Base-by-base conservation (phyloP, 2,888 invertebrate species). In the Ormia ochracea region DNA sequence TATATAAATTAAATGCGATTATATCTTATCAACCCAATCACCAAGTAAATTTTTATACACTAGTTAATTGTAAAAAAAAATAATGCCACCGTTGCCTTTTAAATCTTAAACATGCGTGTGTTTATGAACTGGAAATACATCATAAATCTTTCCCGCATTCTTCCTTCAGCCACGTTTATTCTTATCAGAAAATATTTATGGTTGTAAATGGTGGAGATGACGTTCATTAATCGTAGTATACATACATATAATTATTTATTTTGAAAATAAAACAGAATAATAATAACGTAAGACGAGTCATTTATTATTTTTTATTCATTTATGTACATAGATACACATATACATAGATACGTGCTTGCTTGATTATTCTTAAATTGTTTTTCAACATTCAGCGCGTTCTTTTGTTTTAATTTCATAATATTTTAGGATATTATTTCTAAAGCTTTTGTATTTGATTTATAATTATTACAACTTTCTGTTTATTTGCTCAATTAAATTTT, bases 1-100 rank as follows among this genome's bases (percentile, higher is more conserved):
- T 77, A 70, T 59, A 43, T 54, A 36, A 61, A 74, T 43, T 36
- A 61, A 54, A 52, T 21, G 21, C 43, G 14, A 63, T 63, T 63
- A 26, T 26, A 14, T 61, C 10, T 59, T 33, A 58, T 26, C 19
- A 68, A 12, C 28, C 19, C 31, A 31, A 52, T 12, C 65, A 65
- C 56, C 38, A 65, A 52, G 33, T 26, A 38, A 43, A 19, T 33
- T 59, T 45, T 33, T 26, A 45, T 26, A 38, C 59, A 38, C 33
- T 23, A 50, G n/a, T 12, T 45, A 17, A 63, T 26, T 2, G 56
- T 48, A 14, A 14, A 17, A 41, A 41, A 14, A 38, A 38, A 33
- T 12, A 56, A 31, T n/a, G n/a, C 45, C 65, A 74, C 63, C 38
- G 65, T 56, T 65, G 65, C 63, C 48, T 74, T 65, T 56, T 48